Evolutionary conservation across 2,113 vertebrate genomes (phyloP), one percentile per base, ranked within the genome.

Genomic region (Oryzias celebensis): DNA sequence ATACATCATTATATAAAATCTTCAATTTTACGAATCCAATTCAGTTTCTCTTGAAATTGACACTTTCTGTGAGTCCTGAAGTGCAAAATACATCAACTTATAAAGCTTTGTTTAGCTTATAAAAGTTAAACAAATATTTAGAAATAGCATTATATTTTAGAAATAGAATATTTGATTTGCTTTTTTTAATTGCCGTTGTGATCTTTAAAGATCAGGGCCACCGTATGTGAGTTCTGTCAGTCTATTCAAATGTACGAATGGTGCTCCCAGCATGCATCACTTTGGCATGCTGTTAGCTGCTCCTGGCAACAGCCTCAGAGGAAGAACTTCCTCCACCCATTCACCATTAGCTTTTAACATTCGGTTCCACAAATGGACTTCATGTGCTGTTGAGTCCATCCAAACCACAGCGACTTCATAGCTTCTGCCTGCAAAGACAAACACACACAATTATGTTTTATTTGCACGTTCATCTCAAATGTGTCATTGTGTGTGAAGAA

Each of bases 321-420:
- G 95, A 51, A 99, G 71, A 0, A 88, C 89, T 14, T 92, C 92
- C 87, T 98, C 96, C 58, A 94, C 76, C 96, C 97, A 99, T 16
- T 92, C 93, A 69, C 94, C 93, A 0, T 93, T 90, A 0, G 88
- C 91, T 4, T 88, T 87, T 17, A 95, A 91, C 96, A 97, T 97
- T 83, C 85, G 94, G 53, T 94, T 88, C 97, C 97, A 98, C 50
- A 98, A 82, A 50, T 74, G 80, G 10, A 81, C 85, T 90, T 99
- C 97, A 2, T 88, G 91, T 55, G 85, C 58, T 0, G 90, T 94
- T 1, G 97, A 98, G 81, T 98, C 97, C 96, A 98, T 98, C 97
- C 97, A 99, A 18, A 88, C 89, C 48, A 95, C 97, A 1, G 84
- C 79, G 44, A 89, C 87, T 14, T 94, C 94, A 8, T 96, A 96